Evolutionary conservation across 2,113 vertebrate species (phyloP).

Genomic region (Anarrhichthys ocellatus): DNA sequence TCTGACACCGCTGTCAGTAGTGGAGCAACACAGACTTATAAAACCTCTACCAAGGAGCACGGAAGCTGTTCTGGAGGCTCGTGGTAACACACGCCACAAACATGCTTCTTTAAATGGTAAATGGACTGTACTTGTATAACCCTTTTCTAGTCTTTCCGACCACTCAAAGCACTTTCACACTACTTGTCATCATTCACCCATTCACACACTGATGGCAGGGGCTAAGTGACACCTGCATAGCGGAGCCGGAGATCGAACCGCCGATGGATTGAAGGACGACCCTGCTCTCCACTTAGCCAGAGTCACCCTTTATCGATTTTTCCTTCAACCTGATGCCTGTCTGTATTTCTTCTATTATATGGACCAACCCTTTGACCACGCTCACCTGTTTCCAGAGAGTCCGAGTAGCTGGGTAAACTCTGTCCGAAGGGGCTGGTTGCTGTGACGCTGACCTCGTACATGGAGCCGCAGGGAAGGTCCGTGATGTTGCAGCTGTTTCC

Average conservation of each 20-base stretch:
- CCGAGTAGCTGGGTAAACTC: constrained; percentile 91
- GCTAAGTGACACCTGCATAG: no score
- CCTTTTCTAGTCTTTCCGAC: no score
- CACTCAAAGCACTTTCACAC: no score
- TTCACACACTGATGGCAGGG: no score
- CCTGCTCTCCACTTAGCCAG: no score
- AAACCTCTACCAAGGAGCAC: neutral
- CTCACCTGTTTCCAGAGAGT: constrained; percentile 88
- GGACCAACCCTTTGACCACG: neutral
- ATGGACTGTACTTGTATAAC: no score
- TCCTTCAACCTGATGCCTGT: neutral
- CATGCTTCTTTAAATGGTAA: neutral
- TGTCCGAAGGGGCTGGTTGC: constrained; percentile 83
- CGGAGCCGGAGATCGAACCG: no score
- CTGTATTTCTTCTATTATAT: neutral
- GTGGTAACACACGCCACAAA: neutral
- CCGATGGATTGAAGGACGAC: no score
- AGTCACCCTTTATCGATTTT: no score
- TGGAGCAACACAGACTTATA: neutral
- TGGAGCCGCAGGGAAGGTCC: constrained; percentile 88
- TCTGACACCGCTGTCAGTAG: neutral
- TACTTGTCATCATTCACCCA: no score
- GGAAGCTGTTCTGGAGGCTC: neutral
- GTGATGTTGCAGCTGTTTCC: constrained; percentile 82
- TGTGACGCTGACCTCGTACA: constrained; percentile 84